phyloP scores from a whole-genome alignment of 2,888 invertebrate genomes.

The Strigamia transsilvanica region DNA sequence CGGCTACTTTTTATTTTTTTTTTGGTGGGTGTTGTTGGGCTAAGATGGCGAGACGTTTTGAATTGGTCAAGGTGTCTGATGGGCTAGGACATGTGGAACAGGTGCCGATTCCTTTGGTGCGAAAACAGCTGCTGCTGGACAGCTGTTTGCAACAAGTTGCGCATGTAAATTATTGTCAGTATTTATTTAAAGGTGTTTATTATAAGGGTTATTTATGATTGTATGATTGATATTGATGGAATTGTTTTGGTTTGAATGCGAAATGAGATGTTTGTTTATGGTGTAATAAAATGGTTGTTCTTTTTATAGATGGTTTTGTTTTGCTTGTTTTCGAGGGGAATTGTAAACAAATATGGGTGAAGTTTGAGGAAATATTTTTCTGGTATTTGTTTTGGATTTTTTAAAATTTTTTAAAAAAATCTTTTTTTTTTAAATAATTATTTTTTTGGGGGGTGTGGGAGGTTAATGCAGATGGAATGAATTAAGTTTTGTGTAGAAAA shows the following conservation, averaged over 20 bases:
- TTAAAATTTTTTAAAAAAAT: no score
- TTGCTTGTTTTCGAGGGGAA: background rate
- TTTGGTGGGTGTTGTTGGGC: background rate
- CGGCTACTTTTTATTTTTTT: background rate
- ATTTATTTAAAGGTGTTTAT: background rate
- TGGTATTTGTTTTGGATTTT: background rate
- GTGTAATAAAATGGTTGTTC: background rate
- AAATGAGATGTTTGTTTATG: constrained; percentile 12
- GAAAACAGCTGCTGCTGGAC: constrained; percentile 32
- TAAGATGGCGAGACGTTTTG: constrained; percentile 1
- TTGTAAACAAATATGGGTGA: constrained; percentile 27
- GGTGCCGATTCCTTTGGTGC: constrained; percentile 6
- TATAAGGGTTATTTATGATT: background rate
- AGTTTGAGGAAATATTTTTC: constrained; percentile 24
- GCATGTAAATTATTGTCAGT: background rate
- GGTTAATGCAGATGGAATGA: background rate
- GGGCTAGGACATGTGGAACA: background rate
- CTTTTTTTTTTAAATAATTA: background rate
- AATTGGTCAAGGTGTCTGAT: constrained; percentile 20
- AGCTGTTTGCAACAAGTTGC: background rate
- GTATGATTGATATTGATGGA: background rate
- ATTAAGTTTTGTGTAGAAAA: background rate
- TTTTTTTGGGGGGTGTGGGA: background rate
- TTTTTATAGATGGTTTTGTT: constrained; percentile 4
- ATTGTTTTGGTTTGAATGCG: background rate